Base-by-base conservation (phyloP, 2,888 invertebrate genomes). In the Emmelina monodactyla region DNA sequence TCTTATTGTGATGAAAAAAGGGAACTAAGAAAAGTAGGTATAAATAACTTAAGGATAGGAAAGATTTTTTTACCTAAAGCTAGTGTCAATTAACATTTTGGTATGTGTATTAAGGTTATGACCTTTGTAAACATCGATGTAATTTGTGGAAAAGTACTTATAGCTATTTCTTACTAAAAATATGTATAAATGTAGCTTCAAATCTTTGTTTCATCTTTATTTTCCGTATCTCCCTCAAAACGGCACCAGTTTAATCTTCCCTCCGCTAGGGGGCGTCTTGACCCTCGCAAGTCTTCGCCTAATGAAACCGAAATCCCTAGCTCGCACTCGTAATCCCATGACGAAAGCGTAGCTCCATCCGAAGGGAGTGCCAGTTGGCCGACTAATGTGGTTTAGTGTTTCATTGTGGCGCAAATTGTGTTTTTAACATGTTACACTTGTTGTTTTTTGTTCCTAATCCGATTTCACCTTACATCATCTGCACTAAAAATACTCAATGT, bases 221-320 rank as follows among this genome's bases (percentile, higher is more conserved):
- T n/a, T n/a, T 25, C 6, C 25, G 3, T 3, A 4, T 10, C 3
- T 10, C 9, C 3, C n/a, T 10, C 11, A 25, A 25, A n/a, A 25
- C 25, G n/a, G 11, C 25, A 25, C 25, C 25, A n/a, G 25, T 25
- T 25, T 25, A 25, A 25, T 25, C n/a, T n/a, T n/a, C 25, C 25
- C n/a, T 25, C 25, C 22, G 13, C 22, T 19, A 29, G 28, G 28
- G 14, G 30, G 38, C 30, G 44, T 45, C 44, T 25, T 11, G 4
- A 28, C 12, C 3, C 4, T 12, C 6, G 14, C 9, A 54, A 49
- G 51, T 56, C 51, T 46, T 49, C 56, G 58, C 72, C 72, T 76
- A 79, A 76, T 78, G 78, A 79, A 78, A 79, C 78, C 79, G 75
- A 79, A 79, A 79, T 78, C 79, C 75, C 78, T 75, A 69, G 75